Percentiles rank a stretch among this genome's conserved stretches.
These are phyloP conservation scores for Prionace glauca DNA, from an alignment of 2,797 vertebrate genomes.

Conservation along the genomic window DNA sequence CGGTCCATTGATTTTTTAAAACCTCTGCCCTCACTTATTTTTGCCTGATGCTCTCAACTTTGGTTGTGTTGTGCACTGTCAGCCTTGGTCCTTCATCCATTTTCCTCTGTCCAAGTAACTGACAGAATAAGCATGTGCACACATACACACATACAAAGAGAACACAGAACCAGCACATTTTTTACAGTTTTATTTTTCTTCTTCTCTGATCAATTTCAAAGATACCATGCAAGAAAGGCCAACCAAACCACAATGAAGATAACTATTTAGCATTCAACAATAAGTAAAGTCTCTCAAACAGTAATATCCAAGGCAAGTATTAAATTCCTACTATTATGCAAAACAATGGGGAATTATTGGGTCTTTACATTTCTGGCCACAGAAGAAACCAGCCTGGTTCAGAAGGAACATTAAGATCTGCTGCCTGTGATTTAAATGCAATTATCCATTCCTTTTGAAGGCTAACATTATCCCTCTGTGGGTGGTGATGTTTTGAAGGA, in stretches of 20 bases:
- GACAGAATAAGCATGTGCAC: background rate
- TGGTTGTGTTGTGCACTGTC: background rate
- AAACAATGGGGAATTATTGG: background rate
- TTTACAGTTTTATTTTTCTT: background rate
- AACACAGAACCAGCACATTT: background rate
- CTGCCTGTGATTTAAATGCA: background rate
- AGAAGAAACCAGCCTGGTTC: background rate
- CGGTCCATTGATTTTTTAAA: background rate
- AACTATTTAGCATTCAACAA: background rate
- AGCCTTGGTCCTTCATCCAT: background rate
- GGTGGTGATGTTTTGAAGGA: background rate
- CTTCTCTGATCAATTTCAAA: background rate
- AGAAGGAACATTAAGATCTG: background rate
- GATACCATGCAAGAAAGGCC: background rate
- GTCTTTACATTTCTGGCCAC: background rate
- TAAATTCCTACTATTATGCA: background rate
- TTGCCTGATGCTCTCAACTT: background rate
- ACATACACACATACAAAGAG: too few relatives aligned
- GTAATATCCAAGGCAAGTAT: background rate
- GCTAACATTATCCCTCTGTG: constrained; percentile 12
- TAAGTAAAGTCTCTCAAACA: background rate
- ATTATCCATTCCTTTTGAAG: constrained; percentile 1
- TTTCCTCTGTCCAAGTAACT: background rate
- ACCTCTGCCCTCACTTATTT: background rate
- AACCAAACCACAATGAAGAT: background rate